A percentile compares a stretch with the other conserved stretches of the same genome.
Conservation (phyloP, 2,113 vertebrate species). For the Bettongia penicillata region DNA sequence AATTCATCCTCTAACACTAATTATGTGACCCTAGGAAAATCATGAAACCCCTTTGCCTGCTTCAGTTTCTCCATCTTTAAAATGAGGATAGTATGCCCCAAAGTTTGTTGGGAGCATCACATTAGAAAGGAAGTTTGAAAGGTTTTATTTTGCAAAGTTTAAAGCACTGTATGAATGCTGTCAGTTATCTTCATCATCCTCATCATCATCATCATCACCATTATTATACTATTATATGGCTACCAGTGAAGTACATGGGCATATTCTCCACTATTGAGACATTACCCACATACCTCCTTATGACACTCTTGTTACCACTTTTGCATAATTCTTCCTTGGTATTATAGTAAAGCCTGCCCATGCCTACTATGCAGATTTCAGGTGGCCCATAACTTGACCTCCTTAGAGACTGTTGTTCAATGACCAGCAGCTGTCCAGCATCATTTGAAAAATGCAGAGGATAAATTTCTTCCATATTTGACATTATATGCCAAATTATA, state of each 20-base stretch:
- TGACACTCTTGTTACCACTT: neutral
- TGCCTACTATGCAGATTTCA: neutral
- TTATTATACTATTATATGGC: neutral
- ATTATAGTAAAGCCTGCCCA: neutral
- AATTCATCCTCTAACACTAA: neutral
- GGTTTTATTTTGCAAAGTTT: neutral
- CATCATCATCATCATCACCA: neutral
- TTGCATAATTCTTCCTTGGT: neutral
- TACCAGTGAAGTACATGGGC: neutral
- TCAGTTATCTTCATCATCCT: neutral
- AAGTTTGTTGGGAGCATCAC: neutral
- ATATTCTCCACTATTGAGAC: neutral
- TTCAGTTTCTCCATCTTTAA: neutral
- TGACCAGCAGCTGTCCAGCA: neutral
- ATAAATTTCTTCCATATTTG: neutral
- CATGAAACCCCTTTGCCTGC: neutral
- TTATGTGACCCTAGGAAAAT: neutral
- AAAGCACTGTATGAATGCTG: neutral
- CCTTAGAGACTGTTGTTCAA: neutral
- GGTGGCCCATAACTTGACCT: neutral
- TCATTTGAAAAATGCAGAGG: neutral
- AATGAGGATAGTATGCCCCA: too few species aligned
- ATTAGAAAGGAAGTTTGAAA: neutral
- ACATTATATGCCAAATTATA: neutral
- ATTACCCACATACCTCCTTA: too few species aligned